Percentiles rank a stretch among this genome's conserved stretches.
Evolutionary conservation across 2,797 vertebrate species (phyloP).

Genomic region (Coreius guichenoti): DNA sequence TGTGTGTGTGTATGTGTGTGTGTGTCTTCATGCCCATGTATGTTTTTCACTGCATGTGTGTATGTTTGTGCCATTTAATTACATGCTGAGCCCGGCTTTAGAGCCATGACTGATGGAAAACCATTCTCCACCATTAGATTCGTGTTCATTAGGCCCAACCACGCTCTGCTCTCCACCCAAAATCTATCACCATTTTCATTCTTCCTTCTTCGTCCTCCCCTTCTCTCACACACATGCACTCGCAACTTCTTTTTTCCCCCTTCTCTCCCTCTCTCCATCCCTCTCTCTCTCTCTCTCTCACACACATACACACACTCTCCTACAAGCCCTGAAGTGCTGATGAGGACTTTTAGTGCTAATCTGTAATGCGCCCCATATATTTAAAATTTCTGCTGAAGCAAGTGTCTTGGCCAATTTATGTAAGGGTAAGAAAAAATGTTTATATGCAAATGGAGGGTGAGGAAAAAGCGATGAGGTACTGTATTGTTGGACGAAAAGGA

Average conservation of each 20-base stretch:
- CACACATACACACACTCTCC: slow-evolving; percentile 3
- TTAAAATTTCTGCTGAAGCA: slow-evolving; percentile 76
- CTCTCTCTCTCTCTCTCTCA: not conserved
- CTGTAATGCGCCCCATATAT: slow-evolving; percentile 71
- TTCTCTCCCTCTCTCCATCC: not conserved
- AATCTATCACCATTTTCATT: slow-evolving; percentile 58
- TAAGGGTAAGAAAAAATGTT: slow-evolving; percentile 59
- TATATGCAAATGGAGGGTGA: slow-evolving; percentile 56
- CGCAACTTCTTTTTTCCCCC: not conserved
- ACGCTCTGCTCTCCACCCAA: slow-evolving; percentile 50
- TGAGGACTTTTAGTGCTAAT: slow-evolving; percentile 75
- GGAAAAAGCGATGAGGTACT: slow-evolving; percentile 37
- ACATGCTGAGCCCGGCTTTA: slow-evolving; percentile 27
- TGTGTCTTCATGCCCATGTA: slow-evolving; percentile 7
- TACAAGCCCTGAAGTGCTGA: slow-evolving; percentile 65
- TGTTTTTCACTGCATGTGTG: slow-evolving; percentile 41
- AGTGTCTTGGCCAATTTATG: slow-evolving; percentile 73
- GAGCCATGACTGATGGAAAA: slow-evolving; percentile 56
- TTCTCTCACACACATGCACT: slow-evolving; percentile 23
- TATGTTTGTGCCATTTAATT: slow-evolving; percentile 55
- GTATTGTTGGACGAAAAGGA: slow-evolving; percentile 23
- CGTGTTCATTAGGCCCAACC: slow-evolving; percentile 52
- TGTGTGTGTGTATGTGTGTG: slow-evolving; percentile 11
- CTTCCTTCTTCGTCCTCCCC: slow-evolving; percentile 24
- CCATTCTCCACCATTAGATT: slow-evolving; percentile 46